phyloP scores from a whole-genome alignment of 2,113 vertebrate genomes.

The Colinus virginianus region DNA sequence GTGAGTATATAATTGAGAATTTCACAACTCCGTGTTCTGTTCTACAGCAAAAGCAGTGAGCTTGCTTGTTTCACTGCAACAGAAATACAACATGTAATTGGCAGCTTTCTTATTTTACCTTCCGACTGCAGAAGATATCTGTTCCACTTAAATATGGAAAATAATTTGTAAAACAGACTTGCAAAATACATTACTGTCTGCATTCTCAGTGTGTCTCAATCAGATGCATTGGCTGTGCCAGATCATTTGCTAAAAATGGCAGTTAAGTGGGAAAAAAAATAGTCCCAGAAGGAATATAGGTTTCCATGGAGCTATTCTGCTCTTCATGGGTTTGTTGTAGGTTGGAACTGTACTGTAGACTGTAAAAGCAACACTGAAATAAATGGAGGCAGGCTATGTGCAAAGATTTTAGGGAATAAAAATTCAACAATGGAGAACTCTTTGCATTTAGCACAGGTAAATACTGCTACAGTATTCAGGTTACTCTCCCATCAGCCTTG shows the following conservation, averaged over 20 bases:
- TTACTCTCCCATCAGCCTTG: not conserved
- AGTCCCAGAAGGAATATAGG: not conserved
- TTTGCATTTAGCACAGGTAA: not conserved
- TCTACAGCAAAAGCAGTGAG: not conserved
- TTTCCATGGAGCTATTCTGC: slow-evolving; percentile 56
- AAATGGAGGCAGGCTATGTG: not conserved
- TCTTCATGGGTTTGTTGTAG: not conserved
- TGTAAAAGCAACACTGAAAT: not conserved
- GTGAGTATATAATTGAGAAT: not conserved
- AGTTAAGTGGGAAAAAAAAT: not conserved
- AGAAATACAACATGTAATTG: not conserved
- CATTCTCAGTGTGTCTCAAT: not conserved
- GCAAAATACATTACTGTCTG: not conserved
- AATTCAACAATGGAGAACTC: not conserved
- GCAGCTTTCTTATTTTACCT: not conserved
- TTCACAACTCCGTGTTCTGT: not conserved
- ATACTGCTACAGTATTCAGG: not conserved
- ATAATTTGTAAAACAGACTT: not conserved
- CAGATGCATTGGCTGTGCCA: not conserved
- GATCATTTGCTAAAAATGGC: not conserved
- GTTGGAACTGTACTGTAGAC: not conserved
- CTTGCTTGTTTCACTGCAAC: not conserved
- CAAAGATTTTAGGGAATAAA: not conserved
- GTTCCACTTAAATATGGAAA: not conserved
- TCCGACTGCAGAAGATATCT: not conserved